A percentile compares a stretch with the other conserved stretches of the same genome.
phyloP scores from a whole-genome alignment of 2,888 invertebrate species.

The Calliscelio sp. region DNA sequence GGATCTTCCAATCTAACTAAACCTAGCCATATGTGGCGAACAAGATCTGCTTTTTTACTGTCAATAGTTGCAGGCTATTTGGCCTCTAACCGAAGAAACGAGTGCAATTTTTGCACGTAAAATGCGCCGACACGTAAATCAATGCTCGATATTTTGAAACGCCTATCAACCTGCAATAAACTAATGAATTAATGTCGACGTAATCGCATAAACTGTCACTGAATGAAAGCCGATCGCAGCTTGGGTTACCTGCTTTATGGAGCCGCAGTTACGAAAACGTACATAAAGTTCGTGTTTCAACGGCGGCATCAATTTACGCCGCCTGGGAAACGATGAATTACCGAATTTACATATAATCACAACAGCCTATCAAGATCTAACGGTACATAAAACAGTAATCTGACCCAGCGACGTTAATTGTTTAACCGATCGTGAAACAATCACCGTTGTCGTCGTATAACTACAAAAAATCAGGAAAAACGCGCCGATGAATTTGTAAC shows the following conservation, averaged over 20 bases:
- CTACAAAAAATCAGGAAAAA: too few relatives aligned
- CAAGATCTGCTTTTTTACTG: conserved; percentile 34
- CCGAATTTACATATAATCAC: conserved; percentile 54
- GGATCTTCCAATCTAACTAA: conserved; percentile 4
- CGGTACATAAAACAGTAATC: conserved; percentile 51
- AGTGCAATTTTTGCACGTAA: background rate
- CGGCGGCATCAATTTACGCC: conserved; percentile 59
- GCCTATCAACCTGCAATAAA: conserved; percentile 41
- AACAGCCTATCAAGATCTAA: conserved; percentile 43
- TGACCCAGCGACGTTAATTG: conserved; percentile 41
- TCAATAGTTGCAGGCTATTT: conserved; percentile 40
- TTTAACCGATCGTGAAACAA: conserved; percentile 39
- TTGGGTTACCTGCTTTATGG: conserved; percentile 62
- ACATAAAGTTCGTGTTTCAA: conserved; percentile 58
- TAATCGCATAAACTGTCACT: conserved; percentile 54
- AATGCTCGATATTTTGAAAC: conserved; percentile 28
- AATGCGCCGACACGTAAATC: conserved; percentile 12
- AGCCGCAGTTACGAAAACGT: conserved; percentile 57
- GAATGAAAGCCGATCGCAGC: conserved; percentile 50
- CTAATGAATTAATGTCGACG: conserved; percentile 60
- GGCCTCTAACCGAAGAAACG: background rate
- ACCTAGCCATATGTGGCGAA: conserved; percentile 72
- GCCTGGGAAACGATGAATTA: conserved; percentile 58
- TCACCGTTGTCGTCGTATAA: too few relatives aligned
- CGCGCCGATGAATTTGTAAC: background rate